Percentiles rank a stretch among this genome's conserved stretches.
phyloP scores from a whole-genome alignment of 2,888 invertebrate species.

The Phasia obesa region DNA sequence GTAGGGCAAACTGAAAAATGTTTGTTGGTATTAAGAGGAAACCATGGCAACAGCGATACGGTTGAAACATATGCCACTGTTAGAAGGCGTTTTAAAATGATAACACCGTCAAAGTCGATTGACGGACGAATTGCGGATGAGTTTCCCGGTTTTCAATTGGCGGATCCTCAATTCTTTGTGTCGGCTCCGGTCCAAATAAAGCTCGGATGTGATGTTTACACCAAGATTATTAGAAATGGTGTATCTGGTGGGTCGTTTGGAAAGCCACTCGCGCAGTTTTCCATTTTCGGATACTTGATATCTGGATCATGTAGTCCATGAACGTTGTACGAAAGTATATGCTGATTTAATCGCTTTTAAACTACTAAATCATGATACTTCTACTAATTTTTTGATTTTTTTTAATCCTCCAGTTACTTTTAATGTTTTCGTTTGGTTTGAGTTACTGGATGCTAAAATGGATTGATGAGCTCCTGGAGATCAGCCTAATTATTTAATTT shows the following conservation, averaged over 20 bases:
- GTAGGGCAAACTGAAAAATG: not conserved
- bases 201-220: not conserved
- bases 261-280: not conserved
- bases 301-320: not conserved
- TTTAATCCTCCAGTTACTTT: no score
- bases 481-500: no score
- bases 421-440: no score
- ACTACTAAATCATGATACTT: no score
- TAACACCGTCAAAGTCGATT: not conserved
- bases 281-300: not conserved
- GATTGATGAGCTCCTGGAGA: no score
- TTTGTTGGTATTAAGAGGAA: not conserved
- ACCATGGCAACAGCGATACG: not conserved
- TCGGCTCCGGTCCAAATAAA: not conserved
- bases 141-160: slow-evolving; percentile 14
- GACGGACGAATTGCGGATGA: not conserved
- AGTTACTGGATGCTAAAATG: no score
- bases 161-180: not conserved
- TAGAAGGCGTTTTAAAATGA: no score
- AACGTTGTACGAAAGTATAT: no score
- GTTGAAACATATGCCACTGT: slow-evolving; percentile 5
- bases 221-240: slow-evolving; percentile 2
- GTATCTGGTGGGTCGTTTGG: not conserved
- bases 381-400: no score
- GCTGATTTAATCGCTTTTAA: no score